A percentile compares a stretch with the other conserved stretches of the same genome.
Evolutionary conservation across 2,888 invertebrate species (phyloP).

Genomic region (Trissoscelio sp.): DNA sequence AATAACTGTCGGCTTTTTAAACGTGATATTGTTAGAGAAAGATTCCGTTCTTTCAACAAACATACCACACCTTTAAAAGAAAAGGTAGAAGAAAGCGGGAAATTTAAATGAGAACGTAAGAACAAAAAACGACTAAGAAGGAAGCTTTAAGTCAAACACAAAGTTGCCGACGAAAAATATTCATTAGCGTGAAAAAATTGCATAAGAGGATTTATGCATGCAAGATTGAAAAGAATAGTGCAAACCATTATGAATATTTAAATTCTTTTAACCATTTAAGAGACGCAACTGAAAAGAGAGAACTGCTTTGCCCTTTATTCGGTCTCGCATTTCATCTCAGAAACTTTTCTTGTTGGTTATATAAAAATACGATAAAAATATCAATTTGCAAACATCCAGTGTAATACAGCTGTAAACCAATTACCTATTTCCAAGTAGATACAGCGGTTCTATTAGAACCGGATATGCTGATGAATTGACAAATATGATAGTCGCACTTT

Average conservation of each 20-base stretch:
- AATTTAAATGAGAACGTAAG: constrained; percentile 57
- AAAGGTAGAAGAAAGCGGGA: constrained; percentile 50
- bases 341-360: not conserved
- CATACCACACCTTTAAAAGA: constrained; percentile 52
- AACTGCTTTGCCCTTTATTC: constrained; percentile 14
- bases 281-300: constrained; percentile 14
- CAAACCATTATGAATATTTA: constrained; percentile 61
- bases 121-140: constrained; percentile 37
- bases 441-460: not conserved
- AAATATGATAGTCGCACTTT: constrained; percentile 42
- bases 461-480: constrained; percentile 1
- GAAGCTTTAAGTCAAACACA: constrained; percentile 55
- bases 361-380: not conserved
- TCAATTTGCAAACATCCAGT: not conserved
- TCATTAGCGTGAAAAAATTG: constrained; percentile 60
- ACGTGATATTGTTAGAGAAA: constrained; percentile 51
- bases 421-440: constrained; percentile 23
- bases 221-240: constrained; percentile 58
- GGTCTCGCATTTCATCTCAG: not conserved
- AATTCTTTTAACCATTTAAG: constrained; percentile 53
- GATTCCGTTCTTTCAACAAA: constrained; percentile 50
- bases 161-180: constrained; percentile 57
- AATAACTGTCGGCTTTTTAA: constrained; percentile 49
- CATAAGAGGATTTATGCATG: constrained; percentile 39
- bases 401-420: constrained; percentile 3